Base-by-base conservation (phyloP, 2,888 invertebrate genomes). In the Apeira syringaria region DNA sequence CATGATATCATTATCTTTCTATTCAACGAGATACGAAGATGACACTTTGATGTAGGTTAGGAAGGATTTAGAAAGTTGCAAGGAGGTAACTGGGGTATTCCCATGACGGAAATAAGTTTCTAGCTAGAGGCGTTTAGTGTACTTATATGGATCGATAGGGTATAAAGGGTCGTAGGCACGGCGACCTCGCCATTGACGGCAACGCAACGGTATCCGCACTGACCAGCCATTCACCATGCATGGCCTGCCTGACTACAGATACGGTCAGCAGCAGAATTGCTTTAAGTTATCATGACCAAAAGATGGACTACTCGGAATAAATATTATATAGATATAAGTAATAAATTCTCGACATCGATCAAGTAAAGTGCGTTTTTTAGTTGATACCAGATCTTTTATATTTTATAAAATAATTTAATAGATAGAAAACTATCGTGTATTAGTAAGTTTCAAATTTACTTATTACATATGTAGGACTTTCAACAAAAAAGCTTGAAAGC, bases 111-210 rank as follows among this genome's bases (percentile, higher is more conserved):
- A 43, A 43, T 55, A 52, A 41, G 50, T 37, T 41, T 44, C 46
- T 22, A 47, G 49, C 64, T 59, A 47, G 47, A 55, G 64, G 62
- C 61, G 53, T 53, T 51, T 53, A 47, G 47, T 35, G 43, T 46
- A 39, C 71, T 66, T 77, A 76, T 77, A 77, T 74, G 79, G 84
- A 80, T 81, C 81, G 84, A 82, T 82, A 82, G 81, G 81, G 78
- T 76, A 73, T 64, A 54, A 62, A 69, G 77, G 79, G 84, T 82
- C 83, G 77, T 64, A 77, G 74, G 72, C 75, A 68, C 71, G 59
- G 64, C 72, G 74, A 73, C 80, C 77, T 74, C 67, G 52, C 75
- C 76, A 80, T 74, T 75, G 77, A 74, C 65, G 69, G 67, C 60
- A 62, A 56, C 61, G 75, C 83, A 87, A 86, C 86, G 83, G 85